Evolutionary conservation across 1,140 invertebrate genomes (phyloP), one percentile per base, ranked within the genome.

Genomic region (Cydia splendana): DNA sequence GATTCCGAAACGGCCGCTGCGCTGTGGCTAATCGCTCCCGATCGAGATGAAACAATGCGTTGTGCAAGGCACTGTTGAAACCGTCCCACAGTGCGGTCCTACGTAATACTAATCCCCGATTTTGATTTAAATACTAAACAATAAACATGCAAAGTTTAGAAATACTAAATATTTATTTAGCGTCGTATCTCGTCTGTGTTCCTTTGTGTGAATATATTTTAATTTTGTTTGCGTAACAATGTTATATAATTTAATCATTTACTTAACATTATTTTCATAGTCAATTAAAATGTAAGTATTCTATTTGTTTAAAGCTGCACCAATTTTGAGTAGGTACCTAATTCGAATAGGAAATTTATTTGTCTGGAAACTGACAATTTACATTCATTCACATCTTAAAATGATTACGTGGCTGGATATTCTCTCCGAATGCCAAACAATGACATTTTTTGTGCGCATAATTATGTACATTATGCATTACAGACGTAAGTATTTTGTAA

Each of bases 11-110:
- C 34, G 30, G 30, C 12, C 45, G 24, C 24, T 24, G 24, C 24
- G 12, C 67, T 71, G 67, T 71, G 67, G 67, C 67, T 71, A 71
- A 71, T 71, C 67, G 67, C 67, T 45, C 67, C 67, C 30, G n/a
- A 71, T 71, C 67, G 38, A 71, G 67, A 71, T 45, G 67, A 71
- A 71, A 71, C 67, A 71, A 71, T 71, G 10, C 67, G 67, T 71
- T 71, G 67, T 30, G 34, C 30, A 69, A 69, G 28, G 20, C 24
- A 62, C 67, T 71, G 67, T 71, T 42, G 67, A 42, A 71, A 71
- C 34, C 9, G 67, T 18, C 67, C 34, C 67, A 45, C 67, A 6
- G n/a, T 10, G 6, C 30, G 34, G 15, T 38, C 34, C 67, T 71
- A 42, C 67, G 30, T 34, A 34, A 69, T 69, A 2, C 51, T 53